phyloP scores from a whole-genome alignment of 2,797 vertebrate genomes.

The Remorina albescens region DNA sequence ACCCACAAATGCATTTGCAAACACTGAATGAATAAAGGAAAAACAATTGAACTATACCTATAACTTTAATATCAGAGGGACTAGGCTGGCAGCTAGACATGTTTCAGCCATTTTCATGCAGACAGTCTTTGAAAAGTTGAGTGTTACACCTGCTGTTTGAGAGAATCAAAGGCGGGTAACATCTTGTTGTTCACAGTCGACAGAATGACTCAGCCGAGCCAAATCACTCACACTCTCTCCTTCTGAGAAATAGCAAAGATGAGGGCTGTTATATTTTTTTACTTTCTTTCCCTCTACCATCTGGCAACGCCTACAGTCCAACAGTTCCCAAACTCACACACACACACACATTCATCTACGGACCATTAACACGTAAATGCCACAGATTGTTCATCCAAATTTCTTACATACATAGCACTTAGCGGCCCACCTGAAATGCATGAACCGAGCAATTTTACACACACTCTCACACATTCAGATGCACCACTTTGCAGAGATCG shows the following conservation, averaged over 20 bases:
- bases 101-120: slow-evolving; percentile 1
- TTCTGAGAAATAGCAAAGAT: slow-evolving; percentile 47
- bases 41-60: not conserved
- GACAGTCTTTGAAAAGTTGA: slow-evolving; percentile 4
- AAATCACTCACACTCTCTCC: slow-evolving; percentile 54
- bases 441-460: slow-evolving; percentile 38
- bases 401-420: slow-evolving; percentile 54
- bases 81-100: slow-evolving; percentile 18
- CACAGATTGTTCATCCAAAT: slow-evolving; percentile 49
- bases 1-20: slow-evolving; percentile 16
- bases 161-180: slow-evolving; percentile 30
- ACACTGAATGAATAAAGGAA: slow-evolving; percentile 11
- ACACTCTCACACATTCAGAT: not conserved
- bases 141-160: slow-evolving; percentile 5
- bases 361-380: slow-evolving; percentile 44
- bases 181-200: slow-evolving; percentile 44
- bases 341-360: slow-evolving; percentile 1
- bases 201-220: slow-evolving; percentile 51
- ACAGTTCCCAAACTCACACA: slow-evolving; percentile 44
- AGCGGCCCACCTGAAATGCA: slow-evolving; percentile 47
- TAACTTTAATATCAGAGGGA: not conserved
- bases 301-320: slow-evolving; percentile 70
- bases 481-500: slow-evolving; percentile 20
- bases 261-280: slow-evolving; percentile 44
- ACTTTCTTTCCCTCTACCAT: slow-evolving; percentile 67